Evolutionary conservation across 2,888 invertebrate species (phyloP).

Genomic region (Hirtodrosophila trivittata): DNA sequence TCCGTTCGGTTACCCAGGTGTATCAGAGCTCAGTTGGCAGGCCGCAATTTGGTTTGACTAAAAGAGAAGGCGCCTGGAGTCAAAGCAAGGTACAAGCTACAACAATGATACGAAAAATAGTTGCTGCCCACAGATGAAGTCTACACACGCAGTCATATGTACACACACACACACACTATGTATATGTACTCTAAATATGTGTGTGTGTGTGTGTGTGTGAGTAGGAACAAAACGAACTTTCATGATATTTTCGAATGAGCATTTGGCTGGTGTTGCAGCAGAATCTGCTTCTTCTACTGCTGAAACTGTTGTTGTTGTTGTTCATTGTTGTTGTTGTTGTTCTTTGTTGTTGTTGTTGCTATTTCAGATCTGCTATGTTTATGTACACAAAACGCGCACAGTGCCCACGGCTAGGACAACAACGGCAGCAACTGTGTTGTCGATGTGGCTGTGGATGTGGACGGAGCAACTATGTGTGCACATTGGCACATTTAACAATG

Average conservation of each 20-base stretch:
- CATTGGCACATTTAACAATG: conserved; percentile 77
- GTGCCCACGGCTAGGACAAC: conserved; percentile 42
- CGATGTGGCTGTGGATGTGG: conserved; percentile 18
- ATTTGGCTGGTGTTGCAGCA: conserved; percentile 61
- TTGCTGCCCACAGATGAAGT: conserved; percentile 5
- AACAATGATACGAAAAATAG: conserved; percentile 25
- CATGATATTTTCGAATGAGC: conserved; percentile 70
- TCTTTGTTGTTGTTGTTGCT: conserved; percentile 39
- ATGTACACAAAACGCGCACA: conserved; percentile 62
- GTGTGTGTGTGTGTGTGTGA: conserved; percentile 35
- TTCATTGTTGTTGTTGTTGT: conserved; percentile 20
- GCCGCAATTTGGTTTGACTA: conserved; percentile 2
- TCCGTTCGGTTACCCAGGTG: too few relatives aligned
- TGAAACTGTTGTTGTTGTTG: conserved; percentile 19
- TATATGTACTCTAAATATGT: background rate
- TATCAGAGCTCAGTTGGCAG: conserved; percentile 3
- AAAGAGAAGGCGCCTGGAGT: conserved; percentile 1
- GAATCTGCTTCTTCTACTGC: conserved; percentile 24
- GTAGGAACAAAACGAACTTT: conserved; percentile 49
- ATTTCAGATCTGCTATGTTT: conserved; percentile 64
- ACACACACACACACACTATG: conserved; percentile 6
- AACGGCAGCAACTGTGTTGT: conserved; percentile 10
- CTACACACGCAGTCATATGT: conserved; percentile 4
- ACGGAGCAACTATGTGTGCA: conserved; percentile 66
- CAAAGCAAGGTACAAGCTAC: conserved; percentile 11